Percentiles rank a stretch among this genome's conserved stretches.
Evolutionary conservation across 2,888 invertebrate species (phyloP).

Genomic region (Belgica antarctica): DNA sequence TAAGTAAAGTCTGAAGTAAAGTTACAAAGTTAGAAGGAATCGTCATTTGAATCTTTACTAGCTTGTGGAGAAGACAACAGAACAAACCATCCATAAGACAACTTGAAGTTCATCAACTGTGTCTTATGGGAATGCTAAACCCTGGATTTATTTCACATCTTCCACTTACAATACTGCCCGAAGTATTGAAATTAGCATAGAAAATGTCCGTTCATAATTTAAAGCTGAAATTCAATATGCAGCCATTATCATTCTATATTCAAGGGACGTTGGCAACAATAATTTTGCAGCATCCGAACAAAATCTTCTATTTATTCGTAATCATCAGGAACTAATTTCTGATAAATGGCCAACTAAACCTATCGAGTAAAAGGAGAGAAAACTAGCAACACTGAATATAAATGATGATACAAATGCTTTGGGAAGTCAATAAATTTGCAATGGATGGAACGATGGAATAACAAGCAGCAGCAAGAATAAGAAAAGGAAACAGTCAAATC

Average conservation of each 20-base stretch:
- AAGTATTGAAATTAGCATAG: background rate
- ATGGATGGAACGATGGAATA: conserved; percentile 28
- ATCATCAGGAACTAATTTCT: conserved; percentile 44
- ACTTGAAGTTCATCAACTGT: too few species aligned
- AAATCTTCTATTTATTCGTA: conserved; percentile 37
- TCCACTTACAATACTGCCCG: too few species aligned
- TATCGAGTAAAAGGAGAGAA: conserved; percentile 26
- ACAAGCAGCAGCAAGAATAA: background rate
- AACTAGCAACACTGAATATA: conserved; percentile 36
- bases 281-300: background rate
- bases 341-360: conserved; percentile 38
- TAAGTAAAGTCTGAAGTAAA: too few species aligned
- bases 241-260: background rate
- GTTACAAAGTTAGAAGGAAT: too few species aligned
- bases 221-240: conserved; percentile 5
- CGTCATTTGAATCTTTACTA: too few species aligned
- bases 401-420: conserved; percentile 23
- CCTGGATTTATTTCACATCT: too few species aligned
- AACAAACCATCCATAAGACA: too few species aligned
- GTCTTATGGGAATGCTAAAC: too few species aligned
- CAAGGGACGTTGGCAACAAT: background rate
- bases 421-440: conserved; percentile 43
- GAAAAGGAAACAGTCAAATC: conserved; percentile 6
- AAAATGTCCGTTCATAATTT: too few species aligned
- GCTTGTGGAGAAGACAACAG: too few species aligned